Percentiles rank a stretch among this genome's conserved stretches.
These are phyloP conservation scores for Urechis unicinctus DNA, from an alignment of 2,888 invertebrate species.

Conservation along the genomic window DNA sequence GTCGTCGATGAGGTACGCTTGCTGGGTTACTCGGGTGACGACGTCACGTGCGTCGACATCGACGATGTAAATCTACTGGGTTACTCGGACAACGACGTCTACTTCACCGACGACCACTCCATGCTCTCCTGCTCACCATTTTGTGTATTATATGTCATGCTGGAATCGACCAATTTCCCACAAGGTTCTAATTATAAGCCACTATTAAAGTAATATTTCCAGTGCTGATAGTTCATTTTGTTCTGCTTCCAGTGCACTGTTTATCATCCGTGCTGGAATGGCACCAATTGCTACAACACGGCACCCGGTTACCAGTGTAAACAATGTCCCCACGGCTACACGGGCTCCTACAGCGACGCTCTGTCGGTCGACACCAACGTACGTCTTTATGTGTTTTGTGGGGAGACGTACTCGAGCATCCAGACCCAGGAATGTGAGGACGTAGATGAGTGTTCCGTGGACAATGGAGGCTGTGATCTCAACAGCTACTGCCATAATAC, in stretches of 20 bases:
- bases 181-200: not conserved
- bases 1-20: too few species aligned
- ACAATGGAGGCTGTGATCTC: slow-evolving; percentile 33
- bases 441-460: slow-evolving; percentile 19
- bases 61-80: too few species aligned
- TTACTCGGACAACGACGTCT: too few species aligned
- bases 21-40: too few species aligned
- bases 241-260: slow-evolving; percentile 29
- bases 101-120: too few species aligned
- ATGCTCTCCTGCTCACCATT: not conserved
- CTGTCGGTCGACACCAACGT: slow-evolving; percentile 9
- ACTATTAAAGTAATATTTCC: not conserved
- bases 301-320: slow-evolving; percentile 76
- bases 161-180: too few species aligned
- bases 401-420: not conserved
- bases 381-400: not conserved
- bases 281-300: slow-evolving; percentile 34
- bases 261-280: slow-evolving; percentile 33
- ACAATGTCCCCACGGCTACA: slow-evolving; percentile 74
- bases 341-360: slow-evolving; percentile 52
- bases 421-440: slow-evolving; percentile 11
- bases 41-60: too few species aligned
- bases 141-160: too few species aligned
- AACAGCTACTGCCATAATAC: slow-evolving; percentile 32
- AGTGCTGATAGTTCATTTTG: not conserved